These are phyloP conservation scores for Teleopsis dalmanni DNA, from an alignment of 1,140 invertebrate genomes.

Conservation along the genomic window DNA sequence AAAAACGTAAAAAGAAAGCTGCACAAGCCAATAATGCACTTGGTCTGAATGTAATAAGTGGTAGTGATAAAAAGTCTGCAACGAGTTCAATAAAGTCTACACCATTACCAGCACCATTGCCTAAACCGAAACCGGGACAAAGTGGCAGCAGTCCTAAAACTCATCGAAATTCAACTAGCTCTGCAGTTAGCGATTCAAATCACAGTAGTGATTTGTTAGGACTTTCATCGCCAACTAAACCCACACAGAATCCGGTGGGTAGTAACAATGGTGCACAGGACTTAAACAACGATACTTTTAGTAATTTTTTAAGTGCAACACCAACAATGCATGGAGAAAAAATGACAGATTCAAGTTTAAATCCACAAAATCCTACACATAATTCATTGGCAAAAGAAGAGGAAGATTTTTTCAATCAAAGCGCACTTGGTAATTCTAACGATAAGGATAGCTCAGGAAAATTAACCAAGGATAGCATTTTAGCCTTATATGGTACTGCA, in stretches of 20 bases:
- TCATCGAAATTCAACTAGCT: constrained; percentile 42
- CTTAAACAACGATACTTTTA: constrained; percentile 66
- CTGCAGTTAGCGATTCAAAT: constrained; percentile 42
- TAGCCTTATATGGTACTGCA: constrained; percentile 76
- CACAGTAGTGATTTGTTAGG: constrained; percentile 46
- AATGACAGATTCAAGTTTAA: not conserved
- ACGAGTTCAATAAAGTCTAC: constrained; percentile 21
- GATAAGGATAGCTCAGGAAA: constrained; percentile 69
- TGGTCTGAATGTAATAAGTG: constrained; percentile 19
- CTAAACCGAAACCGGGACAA: constrained; percentile 37
- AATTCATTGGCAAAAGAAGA: constrained; percentile 66
- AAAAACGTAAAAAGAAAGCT: constrained; percentile 71
- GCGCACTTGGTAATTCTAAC: constrained; percentile 44
- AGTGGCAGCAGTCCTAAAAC: constrained; percentile 63
- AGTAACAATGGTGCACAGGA: constrained; percentile 44
- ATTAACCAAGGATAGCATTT: constrained; percentile 88
- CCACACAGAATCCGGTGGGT: constrained; percentile 15
- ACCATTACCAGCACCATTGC: constrained; percentile 46
- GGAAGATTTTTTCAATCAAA: constrained; percentile 83
- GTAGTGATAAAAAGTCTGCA: constrained; percentile 42
- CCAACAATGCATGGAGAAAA: constrained; percentile 28
- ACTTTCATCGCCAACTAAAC: constrained; percentile 44
- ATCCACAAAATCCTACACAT: constrained; percentile 17
- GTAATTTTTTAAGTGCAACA: constrained; percentile 65
- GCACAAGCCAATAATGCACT: constrained; percentile 43